Evolutionary conservation across 2,797 vertebrate genomes (phyloP).

Genomic region (Pangasius macronema): DNA sequence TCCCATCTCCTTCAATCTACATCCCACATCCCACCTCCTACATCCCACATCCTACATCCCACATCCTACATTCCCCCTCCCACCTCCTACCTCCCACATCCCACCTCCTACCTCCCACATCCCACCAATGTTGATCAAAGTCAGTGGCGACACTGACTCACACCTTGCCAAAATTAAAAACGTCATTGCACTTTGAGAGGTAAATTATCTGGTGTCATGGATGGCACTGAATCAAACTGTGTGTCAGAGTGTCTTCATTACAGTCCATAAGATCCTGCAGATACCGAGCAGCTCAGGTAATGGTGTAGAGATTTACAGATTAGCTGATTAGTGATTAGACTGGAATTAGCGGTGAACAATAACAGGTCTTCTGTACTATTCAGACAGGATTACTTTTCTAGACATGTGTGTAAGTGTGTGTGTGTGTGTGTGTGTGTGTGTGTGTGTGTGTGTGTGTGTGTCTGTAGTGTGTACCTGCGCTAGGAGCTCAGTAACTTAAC

Average conservation of each 20-base stretch:
- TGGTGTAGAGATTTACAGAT: neutral
- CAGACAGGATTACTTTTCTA: neutral
- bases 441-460: no score
- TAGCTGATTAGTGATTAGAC: neutral
- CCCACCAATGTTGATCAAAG: conserved; percentile 43
- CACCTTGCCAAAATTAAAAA: neutral
- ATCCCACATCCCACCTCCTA: neutral
- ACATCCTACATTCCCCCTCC: neutral
- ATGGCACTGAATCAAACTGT: neutral
- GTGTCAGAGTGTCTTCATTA: neutral
- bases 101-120: neutral
- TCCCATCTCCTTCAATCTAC: neutral
- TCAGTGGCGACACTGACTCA: conserved; percentile 6
- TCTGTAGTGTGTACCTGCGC: no score
- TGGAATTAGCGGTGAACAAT: neutral
- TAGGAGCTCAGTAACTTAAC: no score
- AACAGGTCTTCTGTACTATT: neutral
- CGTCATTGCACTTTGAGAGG: neutral
- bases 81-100: neutral
- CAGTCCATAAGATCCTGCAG: neutral
- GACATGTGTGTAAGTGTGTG: neutral
- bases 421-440: neutral
- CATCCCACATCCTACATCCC: neutral
- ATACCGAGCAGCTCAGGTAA: neutral
- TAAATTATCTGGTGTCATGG: neutral